Base-by-base conservation (phyloP, 2,797 vertebrate species). In the Eptatretus atami region DNA sequence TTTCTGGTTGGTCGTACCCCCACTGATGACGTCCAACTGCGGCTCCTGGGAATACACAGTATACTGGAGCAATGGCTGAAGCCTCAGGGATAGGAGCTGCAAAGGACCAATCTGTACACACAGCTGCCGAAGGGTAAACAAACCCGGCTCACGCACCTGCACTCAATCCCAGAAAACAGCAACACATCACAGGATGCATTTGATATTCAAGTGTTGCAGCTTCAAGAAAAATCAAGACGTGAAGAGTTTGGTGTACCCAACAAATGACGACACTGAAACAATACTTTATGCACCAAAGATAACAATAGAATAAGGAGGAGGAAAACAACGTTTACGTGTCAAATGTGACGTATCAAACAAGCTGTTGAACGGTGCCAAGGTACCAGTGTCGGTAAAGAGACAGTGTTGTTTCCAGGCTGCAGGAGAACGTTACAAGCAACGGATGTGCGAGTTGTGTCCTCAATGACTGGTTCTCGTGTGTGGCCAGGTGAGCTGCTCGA, bases 31-130 rank as follows among this genome's bases (percentile, higher is more conserved):
- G 1, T 73, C 83, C 66, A 98, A 81, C 73, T 93, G 86, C 6
- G 90, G 87, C 75, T 98, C 90, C 79, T 98, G 86, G 67, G 84
- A 92, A 69, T 90, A 98, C 11, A 95, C 83, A 24, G 92, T 82
- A 11, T 96, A 98, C 70, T 84, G 84, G 68, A 82, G 80, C 1
- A 81, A 76, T 1, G 90, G 92, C 70, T 87, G 84, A 68, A 98
- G 78, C 65, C 88, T 88, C 13, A 85, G 82, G 54, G 88, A 77
- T 31, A 86, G 76, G 66, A 98, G 87, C 72, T 83, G 81, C 67
- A 95, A 76, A 1, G 75, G 74, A 3, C 86, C 87, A 71, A 88
- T 71, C 0, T 79, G 80, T 68, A 80, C 82, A 53, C 76, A 80
- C 63, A 95, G 76, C 75, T 93, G 92, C 14, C 92, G 79, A 67